Base-by-base conservation (phyloP, 2,113 vertebrate genomes). In the Talpa occidentalis region DNA sequence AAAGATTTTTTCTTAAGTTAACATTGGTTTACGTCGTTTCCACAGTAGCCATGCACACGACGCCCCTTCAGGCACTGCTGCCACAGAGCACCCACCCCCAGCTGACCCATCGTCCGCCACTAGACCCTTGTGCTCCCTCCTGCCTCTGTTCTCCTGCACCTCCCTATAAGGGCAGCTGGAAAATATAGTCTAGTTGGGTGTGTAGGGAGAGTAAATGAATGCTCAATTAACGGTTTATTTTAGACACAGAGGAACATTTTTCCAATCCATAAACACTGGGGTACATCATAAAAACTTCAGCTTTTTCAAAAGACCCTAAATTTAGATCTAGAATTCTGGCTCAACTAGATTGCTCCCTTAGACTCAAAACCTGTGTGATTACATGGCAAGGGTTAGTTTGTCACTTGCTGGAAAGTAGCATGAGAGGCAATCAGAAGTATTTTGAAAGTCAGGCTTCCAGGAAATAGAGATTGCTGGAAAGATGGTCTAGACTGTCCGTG, bases 401-500 rank as follows among this genome's bases (percentile, higher is more conserved):
- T 69, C 42, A 88, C 22, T 19, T 95, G 16, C 44, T 74, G 30
- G 19, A 86, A 82, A 82, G 76, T 60, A 91, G 64, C 37, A 56
- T 24, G 47, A 93, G 74, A 93, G 40, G 60, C 44, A 83, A 72
- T 88, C 28, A 56, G 35, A 92, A 70, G 28, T 79, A 44, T 93
- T 90, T 93, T 72, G 56, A 79, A 97, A 74, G 42, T 73, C n/a
- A 42, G 54, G 24, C 54, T 97, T 93, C 35, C 30, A 87, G 35
- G 74, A 91, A 94, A 89, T 32, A 95, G 44, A 56, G 22, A 76
- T 93, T 82, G 24, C 42, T 90, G 94, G 62, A 95, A 78, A 93
- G 30, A 16, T 70, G 10, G 16, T 72, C 12, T 56, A 77, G 24
- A 10, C 54, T 72, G 54, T 94, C 10, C 24, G 14, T 94, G 16